A percentile compares a stretch with the other conserved stretches of the same genome.
phyloP scores from a whole-genome alignment of 2,797 vertebrate species.

The Linurgus olivaceus region DNA sequence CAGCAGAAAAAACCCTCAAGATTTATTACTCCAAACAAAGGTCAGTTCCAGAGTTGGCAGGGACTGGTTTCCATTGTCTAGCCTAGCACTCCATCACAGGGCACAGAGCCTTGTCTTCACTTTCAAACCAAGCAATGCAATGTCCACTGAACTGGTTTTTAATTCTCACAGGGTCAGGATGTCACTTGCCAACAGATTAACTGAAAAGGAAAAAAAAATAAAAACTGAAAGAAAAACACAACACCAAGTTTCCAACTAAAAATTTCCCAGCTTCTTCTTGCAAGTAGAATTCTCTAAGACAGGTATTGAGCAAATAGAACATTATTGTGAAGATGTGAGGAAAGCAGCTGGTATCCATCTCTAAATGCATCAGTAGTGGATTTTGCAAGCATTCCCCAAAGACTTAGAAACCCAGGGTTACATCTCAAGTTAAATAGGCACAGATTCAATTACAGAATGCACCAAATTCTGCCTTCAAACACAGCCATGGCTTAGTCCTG shows the following conservation, averaged over 20 bases:
- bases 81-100: not conserved
- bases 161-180: not conserved
- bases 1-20: not conserved
- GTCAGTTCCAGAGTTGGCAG: not conserved
- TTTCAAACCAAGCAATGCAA: not conserved
- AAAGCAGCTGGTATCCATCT: not conserved
- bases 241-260: not conserved
- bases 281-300: not conserved
- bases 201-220: not conserved
- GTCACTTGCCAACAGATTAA: not conserved
- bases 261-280: not conserved
- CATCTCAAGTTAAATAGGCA: not conserved
- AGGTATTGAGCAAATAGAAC: not conserved
- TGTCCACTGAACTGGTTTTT: not conserved
- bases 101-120: not conserved
- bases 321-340: not conserved
- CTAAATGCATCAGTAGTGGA: not conserved
- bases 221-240: not conserved
- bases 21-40: conserved; percentile 42
- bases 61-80: not conserved
- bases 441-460: rapidly evolving
- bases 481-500: not conserved
- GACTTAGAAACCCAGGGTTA: not conserved
- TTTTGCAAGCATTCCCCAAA: not conserved
- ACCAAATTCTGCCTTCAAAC: not conserved